A percentile compares a stretch with the other conserved stretches of the same genome.
Evolutionary conservation across 2,888 invertebrate genomes (phyloP).

Genomic region (Beris morrisii): DNA sequence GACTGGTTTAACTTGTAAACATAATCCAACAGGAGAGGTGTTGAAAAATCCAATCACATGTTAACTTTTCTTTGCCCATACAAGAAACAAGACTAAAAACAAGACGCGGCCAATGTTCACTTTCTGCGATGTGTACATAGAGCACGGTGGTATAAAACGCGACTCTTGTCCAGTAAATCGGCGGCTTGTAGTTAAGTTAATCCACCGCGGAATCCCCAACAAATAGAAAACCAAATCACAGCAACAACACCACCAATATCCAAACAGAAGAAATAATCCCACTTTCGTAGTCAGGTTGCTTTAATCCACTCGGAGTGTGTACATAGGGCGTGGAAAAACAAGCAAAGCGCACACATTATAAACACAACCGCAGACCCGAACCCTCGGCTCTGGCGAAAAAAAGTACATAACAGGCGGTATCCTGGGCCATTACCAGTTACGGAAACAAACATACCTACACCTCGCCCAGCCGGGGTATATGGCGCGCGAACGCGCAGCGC

Average conservation of each 20-base stretch:
- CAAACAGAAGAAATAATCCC: neutral
- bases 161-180: slow-evolving; percentile 16
- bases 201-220: slow-evolving; percentile 20
- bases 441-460: slow-evolving; percentile 4
- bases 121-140: neutral
- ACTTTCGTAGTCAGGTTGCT: neutral
- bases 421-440: slow-evolving; percentile 2
- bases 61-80: slow-evolving; percentile 10
- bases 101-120: slow-evolving; percentile 10
- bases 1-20: slow-evolving; percentile 41
- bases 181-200: slow-evolving; percentile 14
- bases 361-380: neutral
- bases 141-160: slow-evolving; percentile 3
- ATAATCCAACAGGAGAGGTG: slow-evolving; percentile 29
- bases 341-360: slow-evolving; percentile 24
- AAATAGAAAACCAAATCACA: slow-evolving; percentile 4
- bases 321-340: slow-evolving; percentile 33
- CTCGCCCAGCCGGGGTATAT: neutral
- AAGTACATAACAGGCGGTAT: slow-evolving; percentile 19
- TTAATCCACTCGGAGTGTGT: slow-evolving; percentile 7
- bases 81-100: slow-evolving; percentile 10
- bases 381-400: neutral
- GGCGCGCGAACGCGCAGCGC: slow-evolving; percentile 17
- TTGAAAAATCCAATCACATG: slow-evolving; percentile 27
- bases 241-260: too few relatives aligned